phyloP scores from a whole-genome alignment of 2,113 vertebrate species.

The Aix galericulata region DNA sequence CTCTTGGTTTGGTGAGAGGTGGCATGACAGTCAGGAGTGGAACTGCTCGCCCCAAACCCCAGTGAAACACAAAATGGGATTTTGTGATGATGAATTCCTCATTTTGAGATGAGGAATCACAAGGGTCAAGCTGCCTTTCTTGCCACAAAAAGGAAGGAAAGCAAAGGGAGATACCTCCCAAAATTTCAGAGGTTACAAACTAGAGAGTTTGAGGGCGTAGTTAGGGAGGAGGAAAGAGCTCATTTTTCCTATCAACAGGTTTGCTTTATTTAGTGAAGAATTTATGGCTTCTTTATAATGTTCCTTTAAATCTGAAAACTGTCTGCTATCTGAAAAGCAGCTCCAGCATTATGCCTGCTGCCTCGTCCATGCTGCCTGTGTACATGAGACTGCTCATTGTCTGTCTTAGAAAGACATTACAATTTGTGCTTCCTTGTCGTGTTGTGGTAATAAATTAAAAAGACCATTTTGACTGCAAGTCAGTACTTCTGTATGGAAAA shows the following conservation, averaged over 20 bases:
- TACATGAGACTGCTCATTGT: background rate
- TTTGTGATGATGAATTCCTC: background rate
- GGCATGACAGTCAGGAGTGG: background rate
- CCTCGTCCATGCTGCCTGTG: background rate
- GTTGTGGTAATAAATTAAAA: slow-evolving; percentile 44
- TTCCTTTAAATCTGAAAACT: background rate
- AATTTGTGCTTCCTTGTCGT: background rate
- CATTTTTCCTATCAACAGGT: background rate
- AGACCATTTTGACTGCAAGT: slow-evolving; percentile 36
- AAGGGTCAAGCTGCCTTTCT: background rate
- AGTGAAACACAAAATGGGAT: background rate
- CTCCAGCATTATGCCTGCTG: background rate
- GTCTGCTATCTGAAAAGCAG: background rate
- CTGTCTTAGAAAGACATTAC: slow-evolving; percentile 22
- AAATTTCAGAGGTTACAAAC: background rate
- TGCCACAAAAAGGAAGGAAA: background rate
- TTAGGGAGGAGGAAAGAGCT: background rate
- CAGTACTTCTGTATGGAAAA: slow-evolving; percentile 48
- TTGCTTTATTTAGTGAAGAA: background rate
- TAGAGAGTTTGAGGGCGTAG: background rate
- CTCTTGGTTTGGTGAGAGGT: background rate
- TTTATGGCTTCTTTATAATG: background rate
- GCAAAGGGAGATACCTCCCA: background rate
- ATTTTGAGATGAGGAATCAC: background rate
- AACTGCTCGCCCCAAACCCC: background rate